Percentiles rank a stretch among this genome's conserved stretches.
Conservation (phyloP, 2,888 invertebrate species). For the Julus scandinavius region DNA sequence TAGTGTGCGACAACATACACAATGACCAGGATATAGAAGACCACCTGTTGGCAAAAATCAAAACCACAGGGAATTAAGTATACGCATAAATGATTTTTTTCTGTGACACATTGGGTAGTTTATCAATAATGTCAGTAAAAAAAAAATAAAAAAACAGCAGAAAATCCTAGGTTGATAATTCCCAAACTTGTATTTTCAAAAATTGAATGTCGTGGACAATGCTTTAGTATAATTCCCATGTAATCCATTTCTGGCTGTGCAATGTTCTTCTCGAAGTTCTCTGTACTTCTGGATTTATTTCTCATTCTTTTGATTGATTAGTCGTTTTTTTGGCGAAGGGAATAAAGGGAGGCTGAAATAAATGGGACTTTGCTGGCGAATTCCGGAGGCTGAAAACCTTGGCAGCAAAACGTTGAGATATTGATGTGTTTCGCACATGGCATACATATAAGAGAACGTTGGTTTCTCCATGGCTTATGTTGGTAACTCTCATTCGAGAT, state of each 20-base stretch:
- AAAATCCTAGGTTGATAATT: no score
- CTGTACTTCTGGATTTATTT: neutral
- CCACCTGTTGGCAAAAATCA: no score
- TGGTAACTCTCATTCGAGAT: neutral
- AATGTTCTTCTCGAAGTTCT: neutral
- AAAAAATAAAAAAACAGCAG: neutral
- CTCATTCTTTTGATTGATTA: slow-evolving; percentile 21
- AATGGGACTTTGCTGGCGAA: neutral
- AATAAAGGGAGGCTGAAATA: neutral
- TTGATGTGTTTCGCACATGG: neutral
- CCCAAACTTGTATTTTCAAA: no score
- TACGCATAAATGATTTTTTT: no score
- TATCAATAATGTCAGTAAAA: neutral
- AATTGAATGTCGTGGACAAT: neutral
- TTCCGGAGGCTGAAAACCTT: neutral
- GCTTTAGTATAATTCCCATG: neutral
- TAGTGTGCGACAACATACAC: no score
- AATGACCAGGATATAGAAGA: no score
- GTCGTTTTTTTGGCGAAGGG: neutral
- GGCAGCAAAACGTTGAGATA: slow-evolving; percentile 13
- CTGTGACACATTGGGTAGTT: neutral
- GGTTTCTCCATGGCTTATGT: neutral
- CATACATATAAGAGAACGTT: neutral
- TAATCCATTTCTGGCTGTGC: neutral
- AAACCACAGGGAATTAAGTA: no score